These are phyloP conservation scores for Anguilla rostrata DNA, from an alignment of 2,113 vertebrate genomes.

Conservation along the genomic window DNA sequence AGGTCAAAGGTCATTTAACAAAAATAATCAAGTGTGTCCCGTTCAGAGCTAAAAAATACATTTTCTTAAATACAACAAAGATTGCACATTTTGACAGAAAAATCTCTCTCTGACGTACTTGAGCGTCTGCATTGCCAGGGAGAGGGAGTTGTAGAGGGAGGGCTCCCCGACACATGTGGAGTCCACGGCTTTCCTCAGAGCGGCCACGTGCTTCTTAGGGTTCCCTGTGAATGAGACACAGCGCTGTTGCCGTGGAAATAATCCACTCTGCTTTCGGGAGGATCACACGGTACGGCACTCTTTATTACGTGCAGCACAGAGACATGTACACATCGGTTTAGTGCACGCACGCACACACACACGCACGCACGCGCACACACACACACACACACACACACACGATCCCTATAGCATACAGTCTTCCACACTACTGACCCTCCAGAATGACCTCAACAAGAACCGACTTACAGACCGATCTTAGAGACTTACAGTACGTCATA, in stretches of 20 bases:
- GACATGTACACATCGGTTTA: too few species aligned
- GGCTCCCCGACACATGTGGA: conserved; percentile 88
- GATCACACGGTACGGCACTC: too few species aligned
- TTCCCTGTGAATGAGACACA: conserved; percentile 74
- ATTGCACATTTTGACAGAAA: not conserved
- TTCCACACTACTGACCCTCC: not conserved
- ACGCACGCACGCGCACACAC: not conserved
- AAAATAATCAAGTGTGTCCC: not conserved
- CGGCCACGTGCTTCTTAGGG: conserved; percentile 82
- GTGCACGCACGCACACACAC: too few species aligned
- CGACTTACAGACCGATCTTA: too few species aligned
- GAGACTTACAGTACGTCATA: too few species aligned
- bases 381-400: too few species aligned
- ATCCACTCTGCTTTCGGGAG: too few species aligned
- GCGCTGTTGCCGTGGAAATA: too few species aligned
- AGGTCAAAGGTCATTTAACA: not conserved
- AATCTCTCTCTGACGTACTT: conserved; percentile 74
- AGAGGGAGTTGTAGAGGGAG: conserved; percentile 92
- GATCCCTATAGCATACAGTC: too few species aligned
- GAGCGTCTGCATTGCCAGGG: conserved; percentile 85
- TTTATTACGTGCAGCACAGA: too few species aligned
- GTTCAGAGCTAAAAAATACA: too few species aligned
- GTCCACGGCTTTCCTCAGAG: conserved; percentile 88
- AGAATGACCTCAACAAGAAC: too few species aligned
- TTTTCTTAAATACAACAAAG: not conserved